phyloP scores from a whole-genome alignment of 1,140 invertebrate species.

The Cylas formicarius region DNA sequence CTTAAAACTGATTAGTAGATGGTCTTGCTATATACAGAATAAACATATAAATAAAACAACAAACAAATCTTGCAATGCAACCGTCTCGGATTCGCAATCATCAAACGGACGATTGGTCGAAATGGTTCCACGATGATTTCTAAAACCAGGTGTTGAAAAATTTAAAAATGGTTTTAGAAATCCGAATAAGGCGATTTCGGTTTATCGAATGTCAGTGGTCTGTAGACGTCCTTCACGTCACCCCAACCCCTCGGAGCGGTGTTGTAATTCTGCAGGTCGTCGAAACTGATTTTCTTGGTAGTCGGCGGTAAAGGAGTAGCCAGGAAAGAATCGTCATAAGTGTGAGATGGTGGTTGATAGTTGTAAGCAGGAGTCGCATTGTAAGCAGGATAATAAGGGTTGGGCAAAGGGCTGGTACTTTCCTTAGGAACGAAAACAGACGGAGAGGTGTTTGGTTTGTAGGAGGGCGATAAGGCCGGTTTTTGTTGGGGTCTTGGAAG shows the following conservation, averaged over 20 bases:
- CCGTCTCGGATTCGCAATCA: no score
- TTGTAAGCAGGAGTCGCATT: constrained; percentile 12
- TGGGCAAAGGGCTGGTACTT: constrained; percentile 42
- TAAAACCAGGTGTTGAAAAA: no score
- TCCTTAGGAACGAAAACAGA: constrained; percentile 44
- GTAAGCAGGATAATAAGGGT: constrained; percentile 42
- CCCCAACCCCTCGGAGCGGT: constrained; percentile 75
- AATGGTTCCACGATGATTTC: no score
- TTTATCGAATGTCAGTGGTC: constrained; percentile 58
- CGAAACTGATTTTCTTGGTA: constrained; percentile 26
- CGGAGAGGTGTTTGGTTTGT: constrained; percentile 37
- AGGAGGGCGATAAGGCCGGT: constrained; percentile 45
- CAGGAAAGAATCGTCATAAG: constrained; percentile 8
- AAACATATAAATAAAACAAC: no score
- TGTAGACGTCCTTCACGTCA: constrained; percentile 55
- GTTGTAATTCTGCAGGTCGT: constrained; percentile 58
- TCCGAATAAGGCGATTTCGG: constrained; percentile 53
- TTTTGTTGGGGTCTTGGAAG: constrained; percentile 47
- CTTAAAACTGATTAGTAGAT: no score
- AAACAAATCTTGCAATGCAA: no score
- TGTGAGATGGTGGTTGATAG: constrained; percentile 10
- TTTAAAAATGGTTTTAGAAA: constrained; percentile 49
- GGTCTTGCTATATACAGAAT: no score
- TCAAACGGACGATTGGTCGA: no score
- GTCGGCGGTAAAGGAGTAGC: constrained; percentile 22